A percentile compares a stretch with the other conserved stretches of the same genome.
Conservation (phyloP, 2,888 invertebrate species). For the Cheilosia scutellata region DNA sequence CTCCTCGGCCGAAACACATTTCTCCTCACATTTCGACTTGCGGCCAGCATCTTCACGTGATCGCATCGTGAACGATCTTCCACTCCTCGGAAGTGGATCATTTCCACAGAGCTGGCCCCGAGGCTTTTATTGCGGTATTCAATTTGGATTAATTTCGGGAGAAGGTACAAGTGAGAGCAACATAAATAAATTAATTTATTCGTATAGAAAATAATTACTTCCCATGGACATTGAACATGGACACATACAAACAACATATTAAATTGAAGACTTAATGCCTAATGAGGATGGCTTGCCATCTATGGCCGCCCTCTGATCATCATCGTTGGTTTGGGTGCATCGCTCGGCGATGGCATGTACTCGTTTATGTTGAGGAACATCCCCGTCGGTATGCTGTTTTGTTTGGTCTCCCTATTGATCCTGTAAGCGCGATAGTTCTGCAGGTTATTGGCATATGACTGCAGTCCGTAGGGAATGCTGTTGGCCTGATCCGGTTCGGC, state of each 20-base stretch:
- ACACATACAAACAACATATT: constrained; percentile 14
- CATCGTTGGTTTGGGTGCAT: constrained; percentile 75
- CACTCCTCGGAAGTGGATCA: constrained; percentile 58
- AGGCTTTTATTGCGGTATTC: background rate
- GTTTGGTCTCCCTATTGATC: constrained; percentile 81
- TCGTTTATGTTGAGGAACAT: constrained; percentile 82
- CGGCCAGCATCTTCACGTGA: constrained; percentile 6
- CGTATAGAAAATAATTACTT: constrained; percentile 17
- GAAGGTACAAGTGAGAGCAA: constrained; percentile 3
- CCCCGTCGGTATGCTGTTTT: constrained; percentile 77
- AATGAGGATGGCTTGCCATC: background rate
- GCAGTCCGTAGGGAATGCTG: constrained; percentile 79
- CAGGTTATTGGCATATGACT: constrained; percentile 77
- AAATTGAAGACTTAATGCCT: constrained; percentile 32
- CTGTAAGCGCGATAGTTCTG: constrained; percentile 80
- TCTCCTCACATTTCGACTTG: background rate
- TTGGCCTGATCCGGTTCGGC: constrained; percentile 70
- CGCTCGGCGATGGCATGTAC: constrained; percentile 80
- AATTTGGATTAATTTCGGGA: constrained; percentile 29
- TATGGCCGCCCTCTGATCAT: constrained; percentile 59
- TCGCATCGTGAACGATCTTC: constrained; percentile 33
- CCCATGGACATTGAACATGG: no score
- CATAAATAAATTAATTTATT: constrained; percentile 69
- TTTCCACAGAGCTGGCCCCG: constrained; percentile 10
- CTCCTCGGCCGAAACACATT: constrained; percentile 2